These are phyloP conservation scores for Thalassophryne amazonica DNA, from an alignment of 2,797 vertebrate species.

Conservation along the genomic window DNA sequence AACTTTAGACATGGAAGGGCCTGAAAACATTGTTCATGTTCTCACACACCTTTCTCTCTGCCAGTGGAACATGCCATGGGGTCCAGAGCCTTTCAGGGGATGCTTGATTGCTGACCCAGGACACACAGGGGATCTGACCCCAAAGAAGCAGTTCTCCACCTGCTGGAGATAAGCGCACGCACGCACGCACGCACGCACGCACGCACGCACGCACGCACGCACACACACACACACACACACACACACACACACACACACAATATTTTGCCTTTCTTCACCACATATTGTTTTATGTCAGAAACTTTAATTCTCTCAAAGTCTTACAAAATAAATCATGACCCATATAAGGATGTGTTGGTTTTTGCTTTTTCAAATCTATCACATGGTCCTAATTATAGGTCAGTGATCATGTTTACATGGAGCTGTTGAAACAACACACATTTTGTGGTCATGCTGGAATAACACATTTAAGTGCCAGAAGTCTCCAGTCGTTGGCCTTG, in stretches of 20 bases:
- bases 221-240: no score
- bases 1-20: constrained; percentile 19
- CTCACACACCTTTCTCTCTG: constrained; percentile 40
- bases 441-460: constrained; percentile 27
- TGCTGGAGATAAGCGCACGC: constrained; percentile 50
- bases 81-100: constrained; percentile 66
- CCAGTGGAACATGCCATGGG: constrained; percentile 56
- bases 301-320: neutral
- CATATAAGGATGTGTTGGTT: neutral
- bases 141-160: constrained; percentile 71
- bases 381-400: neutral
- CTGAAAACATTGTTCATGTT: constrained; percentile 23
- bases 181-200: no score
- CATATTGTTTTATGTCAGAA: neutral
- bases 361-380: neutral
- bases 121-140: constrained; percentile 68
- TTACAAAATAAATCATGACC: neutral
- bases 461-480: constrained; percentile 73
- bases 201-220: constrained; percentile 31
- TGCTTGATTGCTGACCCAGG: constrained; percentile 55
- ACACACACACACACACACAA: constrained; percentile 24
- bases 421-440: constrained; percentile 10
- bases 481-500: constrained; percentile 33
- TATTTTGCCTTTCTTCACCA: constrained; percentile 2
- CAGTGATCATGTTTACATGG: constrained; percentile 15